phyloP scores from a whole-genome alignment of 2,797 vertebrate genomes.

The Sebastes diploproa region DNA sequence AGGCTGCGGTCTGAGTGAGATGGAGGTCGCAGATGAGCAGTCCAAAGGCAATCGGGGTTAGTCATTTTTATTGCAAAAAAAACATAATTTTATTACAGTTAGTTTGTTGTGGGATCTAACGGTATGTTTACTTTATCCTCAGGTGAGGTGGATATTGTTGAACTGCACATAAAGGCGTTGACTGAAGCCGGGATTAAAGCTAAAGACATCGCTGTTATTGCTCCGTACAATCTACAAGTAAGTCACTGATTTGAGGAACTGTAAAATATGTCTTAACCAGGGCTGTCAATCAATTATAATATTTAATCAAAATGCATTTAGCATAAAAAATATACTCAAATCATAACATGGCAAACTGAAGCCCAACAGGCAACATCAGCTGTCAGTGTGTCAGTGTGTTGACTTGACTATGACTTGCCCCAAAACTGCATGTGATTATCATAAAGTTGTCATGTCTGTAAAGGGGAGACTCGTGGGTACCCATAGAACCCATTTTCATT shows the following conservation, averaged over 20 bases:
- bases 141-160: constrained; percentile 93
- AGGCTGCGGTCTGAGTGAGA: constrained; percentile 91
- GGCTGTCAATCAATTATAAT: too few relatives aligned
- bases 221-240: constrained; percentile 97
- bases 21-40: constrained; percentile 90
- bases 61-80: not conserved
- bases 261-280: not conserved
- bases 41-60: constrained; percentile 94
- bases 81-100: not conserved
- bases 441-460: too few relatives aligned
- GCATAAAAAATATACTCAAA: too few relatives aligned
- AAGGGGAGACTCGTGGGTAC: too few relatives aligned
- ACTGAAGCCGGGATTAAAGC: constrained; percentile 89
- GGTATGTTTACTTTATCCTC: not conserved
- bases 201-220: constrained; percentile 90
- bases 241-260: constrained; percentile 19
- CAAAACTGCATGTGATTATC: too few relatives aligned
- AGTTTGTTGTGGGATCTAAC: not conserved
- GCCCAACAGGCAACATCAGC: too few relatives aligned
- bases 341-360: too few relatives aligned
- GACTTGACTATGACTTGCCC: too few relatives aligned
- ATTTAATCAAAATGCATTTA: too few relatives aligned
- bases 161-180: constrained; percentile 88
- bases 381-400: too few relatives aligned
- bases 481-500: too few relatives aligned